Evolutionary conservation across 1,140 invertebrate species (phyloP).

Genomic region (Drosophila asahinai): DNA sequence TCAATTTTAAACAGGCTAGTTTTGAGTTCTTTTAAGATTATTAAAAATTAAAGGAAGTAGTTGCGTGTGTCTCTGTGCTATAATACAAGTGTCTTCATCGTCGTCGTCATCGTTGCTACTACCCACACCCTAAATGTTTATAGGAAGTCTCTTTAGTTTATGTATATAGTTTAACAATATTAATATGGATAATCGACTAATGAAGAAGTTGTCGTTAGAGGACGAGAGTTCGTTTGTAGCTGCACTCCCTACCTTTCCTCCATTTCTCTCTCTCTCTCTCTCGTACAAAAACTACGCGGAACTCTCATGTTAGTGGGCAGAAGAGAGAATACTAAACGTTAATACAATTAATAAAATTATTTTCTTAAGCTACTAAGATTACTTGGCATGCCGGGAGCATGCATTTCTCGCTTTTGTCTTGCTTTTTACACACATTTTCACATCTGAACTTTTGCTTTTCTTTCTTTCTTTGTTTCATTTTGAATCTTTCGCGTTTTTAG

Average conservation of each 20-base stretch:
- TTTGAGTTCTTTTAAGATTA: conserved; percentile 30
- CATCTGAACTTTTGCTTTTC: conserved; percentile 78
- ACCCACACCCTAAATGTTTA: conserved; percentile 80
- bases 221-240: conserved; percentile 84
- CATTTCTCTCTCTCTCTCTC: not conserved
- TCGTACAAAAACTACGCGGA: conserved; percentile 69
- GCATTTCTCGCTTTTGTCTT: conserved; percentile 40
- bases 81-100: conserved; percentile 76
- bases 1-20: conserved; percentile 70
- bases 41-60: conserved; percentile 66
- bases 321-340: conserved; percentile 71
- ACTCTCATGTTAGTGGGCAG: conserved; percentile 81
- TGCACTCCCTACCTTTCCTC: conserved; percentile 17
- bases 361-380: conserved; percentile 65
- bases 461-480: conserved; percentile 45
- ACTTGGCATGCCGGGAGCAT: conserved; percentile 28
- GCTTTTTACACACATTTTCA: conserved; percentile 67
- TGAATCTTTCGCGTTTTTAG: conserved; percentile 34
- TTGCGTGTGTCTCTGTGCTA: conserved; percentile 67
- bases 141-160: conserved; percentile 79
- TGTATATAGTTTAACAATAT: conserved; percentile 66
- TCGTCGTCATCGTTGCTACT: conserved; percentile 44
- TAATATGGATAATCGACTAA: conserved; percentile 82
- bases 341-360: conserved; percentile 82
- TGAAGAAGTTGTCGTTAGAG: conserved; percentile 85